Evolutionary conservation across 2,888 invertebrate genomes (phyloP), one percentile per base, ranked within the genome.

Genomic region (Allygus modestus): DNA sequence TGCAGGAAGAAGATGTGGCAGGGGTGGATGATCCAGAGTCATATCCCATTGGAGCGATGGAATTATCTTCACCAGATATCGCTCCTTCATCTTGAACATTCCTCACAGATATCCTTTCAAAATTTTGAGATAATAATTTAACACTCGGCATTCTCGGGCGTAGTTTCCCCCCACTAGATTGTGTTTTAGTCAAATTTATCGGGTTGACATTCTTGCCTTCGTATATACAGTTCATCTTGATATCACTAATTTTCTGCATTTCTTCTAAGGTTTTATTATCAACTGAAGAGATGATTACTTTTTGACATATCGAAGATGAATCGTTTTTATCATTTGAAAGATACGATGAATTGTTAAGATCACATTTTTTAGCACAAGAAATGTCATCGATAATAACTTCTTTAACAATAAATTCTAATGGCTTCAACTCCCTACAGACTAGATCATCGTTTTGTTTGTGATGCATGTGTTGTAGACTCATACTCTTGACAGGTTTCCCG

Each of bases 21-120:
- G 94, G 93, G 0, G 94, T 94, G 0, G 94, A 93, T 0, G 93
- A 93, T 87, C 90, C 90, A 85, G 89, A 88, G 65, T 87, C 87
- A 82, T 86, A 87, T n/a, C 81, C 84, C 20, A 77, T 77, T 11
- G 81, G 77, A 31, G 73, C 81, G 26, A 37, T 31, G 41, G 84
- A 81, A 23, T 69, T 81, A 31, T 84, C 84, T 41, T 84, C 84
- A 51, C 84, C 84, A 28, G 86, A 84, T 54, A 87, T 33, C 77
- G 73, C 31, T 31, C 85, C 86, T 41, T 83, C 83, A 37, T 87
- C 87, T 61, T 84, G 84, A 31, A 84, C 84, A 73, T 81, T 84
- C 37, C 83, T 71, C 17, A 79, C 31, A 43, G 87, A 86, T 46
- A 87, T 85, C 91, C 91, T 28, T 82, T 88, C 88, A 86, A 87